A percentile compares a stretch with the other conserved stretches of the same genome.
Evolutionary conservation across 2,113 vertebrate species (phyloP).

Genomic region (Sapayoa aenigma): DNA sequence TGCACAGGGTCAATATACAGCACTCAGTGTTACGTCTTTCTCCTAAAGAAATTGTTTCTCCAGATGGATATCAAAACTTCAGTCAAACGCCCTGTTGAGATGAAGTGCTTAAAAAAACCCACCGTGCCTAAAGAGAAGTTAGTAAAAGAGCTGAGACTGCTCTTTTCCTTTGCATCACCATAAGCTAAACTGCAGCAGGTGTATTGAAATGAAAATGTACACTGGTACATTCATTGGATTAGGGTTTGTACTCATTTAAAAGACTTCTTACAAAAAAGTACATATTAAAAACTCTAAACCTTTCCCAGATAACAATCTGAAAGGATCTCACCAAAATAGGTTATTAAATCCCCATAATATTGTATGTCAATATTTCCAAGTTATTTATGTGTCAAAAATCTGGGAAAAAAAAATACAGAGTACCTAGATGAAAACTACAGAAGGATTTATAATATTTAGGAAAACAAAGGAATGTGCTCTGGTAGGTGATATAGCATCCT

Average conservation of each 20-base stretch:
- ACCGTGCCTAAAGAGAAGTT: background rate
- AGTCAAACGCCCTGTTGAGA: background rate
- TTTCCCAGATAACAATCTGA: background rate
- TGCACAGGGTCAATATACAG: background rate
- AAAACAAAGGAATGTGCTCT: background rate
- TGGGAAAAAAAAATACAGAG: background rate
- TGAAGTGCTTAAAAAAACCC: background rate
- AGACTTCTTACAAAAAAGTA: background rate
- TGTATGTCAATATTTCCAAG: background rate
- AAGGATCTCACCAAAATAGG: background rate
- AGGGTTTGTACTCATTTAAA: background rate
- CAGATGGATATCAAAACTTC: background rate
- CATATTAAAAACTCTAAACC: background rate
- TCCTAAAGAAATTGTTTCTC: background rate
- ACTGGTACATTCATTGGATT: background rate
- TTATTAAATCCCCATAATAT: background rate
- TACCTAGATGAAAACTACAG: background rate
- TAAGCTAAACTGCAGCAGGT: background rate
- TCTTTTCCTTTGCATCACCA: background rate
- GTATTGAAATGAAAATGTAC: background rate
- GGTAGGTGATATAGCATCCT: background rate
- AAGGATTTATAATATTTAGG: background rate
- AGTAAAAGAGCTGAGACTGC: background rate
- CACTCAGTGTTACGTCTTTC: background rate
- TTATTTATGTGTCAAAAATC: background rate